Conservation (phyloP, 2,888 invertebrate species). For the Andrena camellia region DNA sequence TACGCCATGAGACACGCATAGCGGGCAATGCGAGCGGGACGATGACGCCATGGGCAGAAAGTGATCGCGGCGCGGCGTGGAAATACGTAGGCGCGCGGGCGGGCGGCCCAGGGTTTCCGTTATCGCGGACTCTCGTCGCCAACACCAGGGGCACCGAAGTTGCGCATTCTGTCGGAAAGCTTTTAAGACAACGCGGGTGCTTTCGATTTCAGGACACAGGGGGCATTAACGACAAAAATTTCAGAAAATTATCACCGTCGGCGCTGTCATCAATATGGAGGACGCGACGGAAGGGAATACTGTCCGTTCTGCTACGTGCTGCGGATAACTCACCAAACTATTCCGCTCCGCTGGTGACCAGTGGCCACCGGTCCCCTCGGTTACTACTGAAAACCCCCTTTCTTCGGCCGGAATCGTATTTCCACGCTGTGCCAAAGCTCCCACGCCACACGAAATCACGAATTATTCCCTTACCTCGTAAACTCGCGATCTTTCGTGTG, state of each 20-base stretch:
- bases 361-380: constrained; percentile 47
- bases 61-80: constrained; percentile 59
- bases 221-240: constrained; percentile 89
- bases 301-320: constrained; percentile 69
- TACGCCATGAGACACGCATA: constrained; percentile 64
- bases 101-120: constrained; percentile 47
- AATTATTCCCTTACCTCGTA: constrained; percentile 81
- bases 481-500: constrained; percentile 87
- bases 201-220: constrained; percentile 87
- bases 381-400: constrained; percentile 52
- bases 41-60: constrained; percentile 67
- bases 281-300: constrained; percentile 77
- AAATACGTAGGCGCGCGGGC: constrained; percentile 56
- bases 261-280: constrained; percentile 89
- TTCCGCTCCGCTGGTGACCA: constrained; percentile 35
- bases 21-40: constrained; percentile 58
- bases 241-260: constrained; percentile 89
- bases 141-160: constrained; percentile 73
- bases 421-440: constrained; percentile 35
- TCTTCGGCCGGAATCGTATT: constrained; percentile 40
- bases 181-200: constrained; percentile 82
- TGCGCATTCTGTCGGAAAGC: constrained; percentile 84
- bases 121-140: constrained; percentile 58
- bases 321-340: constrained; percentile 65
- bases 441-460: constrained; percentile 45